Percentiles rank a stretch among this genome's conserved stretches.
These are phyloP conservation scores for Ispidina lecontei DNA, from an alignment of 2,797 vertebrate genomes.

Conservation along the genomic window DNA sequence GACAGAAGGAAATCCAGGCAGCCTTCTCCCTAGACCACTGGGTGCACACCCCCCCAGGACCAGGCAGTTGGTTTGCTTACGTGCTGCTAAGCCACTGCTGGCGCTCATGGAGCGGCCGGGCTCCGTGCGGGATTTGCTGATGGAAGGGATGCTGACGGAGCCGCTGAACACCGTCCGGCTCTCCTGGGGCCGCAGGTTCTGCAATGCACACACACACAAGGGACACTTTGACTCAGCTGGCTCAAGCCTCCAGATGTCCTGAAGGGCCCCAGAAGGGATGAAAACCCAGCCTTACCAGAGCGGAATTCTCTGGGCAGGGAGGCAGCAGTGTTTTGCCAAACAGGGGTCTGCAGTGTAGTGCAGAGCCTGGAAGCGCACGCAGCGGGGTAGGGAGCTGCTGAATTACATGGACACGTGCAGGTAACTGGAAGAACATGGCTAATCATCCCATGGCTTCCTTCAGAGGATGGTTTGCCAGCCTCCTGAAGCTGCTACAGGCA, in stretches of 20 bases:
- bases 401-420: constrained; percentile 71
- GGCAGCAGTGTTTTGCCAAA: constrained; percentile 32
- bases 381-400: background rate
- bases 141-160: constrained; percentile 96
- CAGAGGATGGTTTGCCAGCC: too few relatives aligned
- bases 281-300: constrained; percentile 7
- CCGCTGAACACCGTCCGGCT: constrained; percentile 92
- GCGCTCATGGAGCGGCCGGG: constrained; percentile 98
- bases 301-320: constrained; percentile 18
- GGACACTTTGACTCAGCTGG: background rate
- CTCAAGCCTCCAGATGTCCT: background rate
- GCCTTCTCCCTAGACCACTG: background rate
- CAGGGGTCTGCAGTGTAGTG: constrained; percentile 26
- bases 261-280: background rate
- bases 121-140: constrained; percentile 92
- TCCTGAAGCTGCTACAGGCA: too few relatives aligned
- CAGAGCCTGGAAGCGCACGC: constrained; percentile 36
- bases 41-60: background rate
- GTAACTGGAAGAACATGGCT: too few relatives aligned
- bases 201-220: constrained; percentile 52
- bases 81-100: constrained; percentile 93
- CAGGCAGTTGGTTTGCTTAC: constrained; percentile 81
- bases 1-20: background rate
- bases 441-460: too few relatives aligned
- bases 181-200: constrained; percentile 96